A percentile compares a stretch with the other conserved stretches of the same genome.
Evolutionary conservation across 2,797 vertebrate genomes (phyloP).

Genomic region (Hipposideros larvatus): DNA sequence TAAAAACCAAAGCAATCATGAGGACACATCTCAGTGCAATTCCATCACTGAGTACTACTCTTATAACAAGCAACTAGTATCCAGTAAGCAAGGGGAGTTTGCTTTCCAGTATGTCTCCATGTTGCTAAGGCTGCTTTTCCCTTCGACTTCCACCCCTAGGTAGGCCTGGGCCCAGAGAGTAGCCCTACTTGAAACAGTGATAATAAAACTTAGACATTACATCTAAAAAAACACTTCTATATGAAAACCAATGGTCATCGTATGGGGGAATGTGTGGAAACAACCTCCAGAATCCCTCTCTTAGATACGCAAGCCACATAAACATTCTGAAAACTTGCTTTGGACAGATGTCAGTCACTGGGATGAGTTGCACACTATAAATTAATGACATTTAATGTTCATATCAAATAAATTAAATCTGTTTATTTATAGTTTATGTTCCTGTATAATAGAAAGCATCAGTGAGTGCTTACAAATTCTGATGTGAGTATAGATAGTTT

Average conservation of each 20-base stretch:
- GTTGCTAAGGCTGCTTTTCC: background rate
- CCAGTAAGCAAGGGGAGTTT: background rate
- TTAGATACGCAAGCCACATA: background rate
- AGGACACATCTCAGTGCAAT: accelerated
- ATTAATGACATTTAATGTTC: constrained; percentile 23
- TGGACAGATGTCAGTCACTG: constrained; percentile 3
- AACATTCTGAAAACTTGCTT: constrained; percentile 46
- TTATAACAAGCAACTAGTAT: background rate
- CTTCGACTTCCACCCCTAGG: background rate
- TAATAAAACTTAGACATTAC: background rate
- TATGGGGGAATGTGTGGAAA: background rate
- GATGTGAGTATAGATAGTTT: background rate
- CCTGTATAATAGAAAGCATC: background rate
- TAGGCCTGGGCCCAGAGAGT: background rate
- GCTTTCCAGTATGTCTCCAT: background rate
- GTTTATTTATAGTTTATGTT: background rate
- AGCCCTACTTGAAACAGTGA: background rate
- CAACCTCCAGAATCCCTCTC: background rate
- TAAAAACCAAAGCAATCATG: background rate
- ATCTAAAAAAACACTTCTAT: background rate
- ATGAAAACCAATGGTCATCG: background rate
- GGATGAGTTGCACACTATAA: background rate
- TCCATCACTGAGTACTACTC: background rate
- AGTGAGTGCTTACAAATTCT: background rate
- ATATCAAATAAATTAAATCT: background rate